Conservation (phyloP, 1,140 invertebrate species). For the Drosophila cardini region DNA sequence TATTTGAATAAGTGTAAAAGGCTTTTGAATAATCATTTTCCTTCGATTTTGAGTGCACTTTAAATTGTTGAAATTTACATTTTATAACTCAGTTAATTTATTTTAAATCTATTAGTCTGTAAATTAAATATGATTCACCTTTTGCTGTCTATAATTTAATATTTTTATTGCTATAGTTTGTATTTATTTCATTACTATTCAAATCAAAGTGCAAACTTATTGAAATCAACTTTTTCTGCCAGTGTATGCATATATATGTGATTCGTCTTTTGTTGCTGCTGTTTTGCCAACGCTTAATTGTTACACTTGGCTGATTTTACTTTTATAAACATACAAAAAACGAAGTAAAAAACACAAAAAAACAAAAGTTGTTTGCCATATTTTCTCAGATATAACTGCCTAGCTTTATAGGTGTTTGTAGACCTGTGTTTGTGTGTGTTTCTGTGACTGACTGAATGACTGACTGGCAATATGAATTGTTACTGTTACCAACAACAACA, state of each 20-base stretch:
- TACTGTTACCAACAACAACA: slow-evolving; percentile 40
- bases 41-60: neutral
- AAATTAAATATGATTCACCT: too few relatives aligned
- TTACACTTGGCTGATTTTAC: slow-evolving; percentile 83
- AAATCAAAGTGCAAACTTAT: neutral
- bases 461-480: slow-evolving; percentile 34
- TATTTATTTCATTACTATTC: neutral
- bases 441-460: slow-evolving; percentile 29
- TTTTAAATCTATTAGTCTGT: too few relatives aligned
- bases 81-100: too few relatives aligned
- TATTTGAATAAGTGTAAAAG: neutral
- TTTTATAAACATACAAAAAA: slow-evolving; percentile 71
- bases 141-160: neutral
- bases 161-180: neutral
- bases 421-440: slow-evolving; percentile 42
- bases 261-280: slow-evolving; percentile 42
- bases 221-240: neutral
- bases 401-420: slow-evolving; percentile 8
- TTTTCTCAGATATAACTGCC: slow-evolving; percentile 53
- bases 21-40: neutral
- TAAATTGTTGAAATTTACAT: too few relatives aligned
- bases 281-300: slow-evolving; percentile 77
- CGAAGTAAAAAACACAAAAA: slow-evolving; percentile 60
- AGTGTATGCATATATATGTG: slow-evolving; percentile 25
- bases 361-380: slow-evolving; percentile 80